Conservation (phyloP, 2,797 vertebrate species). For the Gymnopithys bicolor region DNA sequence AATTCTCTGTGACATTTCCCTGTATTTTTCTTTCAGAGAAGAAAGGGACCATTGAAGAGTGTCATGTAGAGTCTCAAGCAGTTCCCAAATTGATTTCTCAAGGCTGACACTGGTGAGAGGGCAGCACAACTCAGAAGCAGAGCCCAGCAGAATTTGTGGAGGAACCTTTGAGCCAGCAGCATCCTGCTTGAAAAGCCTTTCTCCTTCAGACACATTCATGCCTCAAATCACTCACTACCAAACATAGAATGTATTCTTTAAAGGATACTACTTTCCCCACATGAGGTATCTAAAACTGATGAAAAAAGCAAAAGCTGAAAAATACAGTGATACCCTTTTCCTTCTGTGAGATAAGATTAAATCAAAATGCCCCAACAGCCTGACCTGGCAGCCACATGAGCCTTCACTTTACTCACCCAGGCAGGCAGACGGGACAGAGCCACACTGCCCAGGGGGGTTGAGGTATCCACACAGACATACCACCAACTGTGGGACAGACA, state of each 20-base stretch:
- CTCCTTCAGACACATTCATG: constrained; percentile 10
- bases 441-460: background rate
- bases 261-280: constrained; percentile 34
- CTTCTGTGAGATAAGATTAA: background rate
- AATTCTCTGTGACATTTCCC: constrained; percentile 31
- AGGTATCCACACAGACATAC: rapidly evolving
- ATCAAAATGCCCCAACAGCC: background rate
- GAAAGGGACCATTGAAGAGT: constrained; percentile 27
- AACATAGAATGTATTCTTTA: constrained; percentile 54
- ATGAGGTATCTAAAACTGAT: constrained; percentile 27
- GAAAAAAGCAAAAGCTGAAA: constrained; percentile 30
- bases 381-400: background rate
- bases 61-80: constrained; percentile 34
- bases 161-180: constrained; percentile 50
- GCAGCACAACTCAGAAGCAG: constrained; percentile 10
- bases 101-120: constrained; percentile 41
- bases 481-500: rapidly evolving
- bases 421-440: rapidly evolving
- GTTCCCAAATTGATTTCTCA: constrained; percentile 28
- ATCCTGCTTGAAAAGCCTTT: constrained; percentile 49
- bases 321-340: background rate
- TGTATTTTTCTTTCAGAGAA: constrained; percentile 29
- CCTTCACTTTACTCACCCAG: background rate
- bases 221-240: constrained; percentile 39
- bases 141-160: constrained; percentile 27